Evolutionary conservation across 2,888 invertebrate genomes (phyloP), one percentile per base, ranked within the genome.

Genomic region (Salticus scenicus): DNA sequence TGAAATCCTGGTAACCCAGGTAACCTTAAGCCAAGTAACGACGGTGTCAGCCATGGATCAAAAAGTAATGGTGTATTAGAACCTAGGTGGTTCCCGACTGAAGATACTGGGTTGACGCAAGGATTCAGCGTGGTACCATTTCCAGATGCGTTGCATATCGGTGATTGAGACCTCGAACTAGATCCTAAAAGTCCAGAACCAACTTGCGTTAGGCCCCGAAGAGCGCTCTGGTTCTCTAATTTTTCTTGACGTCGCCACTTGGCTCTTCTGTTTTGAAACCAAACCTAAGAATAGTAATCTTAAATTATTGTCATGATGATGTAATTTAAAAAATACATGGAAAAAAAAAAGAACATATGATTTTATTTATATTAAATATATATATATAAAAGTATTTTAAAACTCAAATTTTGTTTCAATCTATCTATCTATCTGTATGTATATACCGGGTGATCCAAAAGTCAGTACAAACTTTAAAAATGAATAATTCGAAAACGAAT

Each of bases 171-270:
- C 1, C 87, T 24, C 1, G 87, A 81, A 37, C 41, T 66, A 14
- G 77, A 67, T 66, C 73, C 64, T 28, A 79, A 67, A 20, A 77
- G 70, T 28, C 81, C 74, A 1, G 87, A 87, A 31, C 80, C 69
- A 30, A 77, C 71, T 7, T 84, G 81, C 0, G 87, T 78, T 0
- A 88, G 87, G 41, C 80, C 85, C 0, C 97, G 96, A 20, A 97
- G 93, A 69, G 97, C 93, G 1, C 97, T 95, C n/a, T 88, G 88
- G 7, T 97, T 97, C 91, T 98, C 98, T 94, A 98, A 96, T 92
- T 98, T 98, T 92, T 98, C 98, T 91, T 98, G 98, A 17, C 98
- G 94, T 70, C 98, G 94, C 98, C 98, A 98, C 92, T 98, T 98
- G 70, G 98, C 98, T 83, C 98, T 30, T 31, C 88, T 24, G 73